These are phyloP conservation scores for Micropoecilia bifurca DNA, from an alignment of 2,797 vertebrate genomes.

Conservation along the genomic window DNA sequence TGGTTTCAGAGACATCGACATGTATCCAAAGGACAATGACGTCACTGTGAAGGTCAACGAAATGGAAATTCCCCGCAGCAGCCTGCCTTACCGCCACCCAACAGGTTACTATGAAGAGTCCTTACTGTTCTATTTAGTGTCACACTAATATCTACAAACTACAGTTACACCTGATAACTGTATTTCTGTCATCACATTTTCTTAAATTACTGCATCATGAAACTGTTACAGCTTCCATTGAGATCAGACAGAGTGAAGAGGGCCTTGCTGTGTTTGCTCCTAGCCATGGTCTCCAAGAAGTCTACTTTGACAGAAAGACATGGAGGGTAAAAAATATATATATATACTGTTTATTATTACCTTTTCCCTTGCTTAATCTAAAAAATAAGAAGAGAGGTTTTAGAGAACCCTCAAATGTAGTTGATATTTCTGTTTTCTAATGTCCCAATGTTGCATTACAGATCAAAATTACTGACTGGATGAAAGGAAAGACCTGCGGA, in stretches of 20 bases:
- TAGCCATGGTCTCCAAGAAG: constrained; percentile 78
- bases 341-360: neutral
- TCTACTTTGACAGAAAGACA: constrained; percentile 75
- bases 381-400: neutral
- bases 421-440: neutral
- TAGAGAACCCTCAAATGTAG: neutral
- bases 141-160: neutral
- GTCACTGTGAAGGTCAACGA: constrained; percentile 81
- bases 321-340: constrained; percentile 69
- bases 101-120: constrained; percentile 49
- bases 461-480: constrained; percentile 83
- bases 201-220: neutral
- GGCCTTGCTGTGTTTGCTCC: constrained; percentile 75
- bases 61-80: constrained; percentile 64
- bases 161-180: neutral
- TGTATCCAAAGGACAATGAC: constrained; percentile 66
- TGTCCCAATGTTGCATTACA: constrained; percentile 15
- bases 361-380: neutral
- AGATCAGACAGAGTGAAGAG: constrained; percentile 66
- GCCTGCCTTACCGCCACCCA: constrained; percentile 75
- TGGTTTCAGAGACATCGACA: constrained; percentile 78
- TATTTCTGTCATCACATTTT: neutral
- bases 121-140: neutral
- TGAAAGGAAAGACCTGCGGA: constrained; percentile 85
- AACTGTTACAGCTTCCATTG: constrained; percentile 63